Evolutionary conservation across 2,797 vertebrate species (phyloP), one percentile per base, ranked within the genome.

Genomic region (Malurus leucopterus): DNA sequence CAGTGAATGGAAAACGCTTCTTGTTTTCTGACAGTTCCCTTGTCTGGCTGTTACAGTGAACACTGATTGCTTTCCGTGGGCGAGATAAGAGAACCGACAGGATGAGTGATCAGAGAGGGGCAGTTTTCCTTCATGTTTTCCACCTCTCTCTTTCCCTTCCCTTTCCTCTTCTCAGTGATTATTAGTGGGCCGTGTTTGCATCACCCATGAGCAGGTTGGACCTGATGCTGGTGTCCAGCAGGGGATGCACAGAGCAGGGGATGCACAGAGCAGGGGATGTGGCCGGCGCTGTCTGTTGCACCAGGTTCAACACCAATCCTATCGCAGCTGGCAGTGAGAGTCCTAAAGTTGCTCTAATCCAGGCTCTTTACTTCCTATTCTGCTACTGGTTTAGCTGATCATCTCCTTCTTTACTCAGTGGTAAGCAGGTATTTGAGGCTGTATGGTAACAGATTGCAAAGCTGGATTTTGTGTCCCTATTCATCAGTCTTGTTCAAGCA

Each of bases 191-290:
- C 76, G 53, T 5, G 11, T 73, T 83, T 62, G 55, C 70, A 59
- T 72, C 8, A 10, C 41, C n/a, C 4, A 0, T 44, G 75, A 58
- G 67, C 62, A 53, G 58, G 64, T 26, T 70, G 88, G 83, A 27
- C 53, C 81, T 71, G 61, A 46, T 72, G 95, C 61, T 51, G 44
- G 2, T 6, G 84, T 58, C 94, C 96, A 94, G 93, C 57, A 96
- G 95, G 94, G 95, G 94, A 96, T 94, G 94, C 95, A 85, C 83
- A 38, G 91, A 91, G 95, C 78, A 86, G 95, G 93, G 46, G 24
- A 54, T 34, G n/a, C 95, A 85, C 83, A 38, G 34, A 34, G 34
- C 34, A 34, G 34, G 34, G 34, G 34, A 34, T 38, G 82, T 41
- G 78, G 63, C 44, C 3, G 0, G 26, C 10, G 20, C 55, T 5